Conservation (phyloP, 1,140 invertebrate species). For the Neodiprion lecontei region DNA sequence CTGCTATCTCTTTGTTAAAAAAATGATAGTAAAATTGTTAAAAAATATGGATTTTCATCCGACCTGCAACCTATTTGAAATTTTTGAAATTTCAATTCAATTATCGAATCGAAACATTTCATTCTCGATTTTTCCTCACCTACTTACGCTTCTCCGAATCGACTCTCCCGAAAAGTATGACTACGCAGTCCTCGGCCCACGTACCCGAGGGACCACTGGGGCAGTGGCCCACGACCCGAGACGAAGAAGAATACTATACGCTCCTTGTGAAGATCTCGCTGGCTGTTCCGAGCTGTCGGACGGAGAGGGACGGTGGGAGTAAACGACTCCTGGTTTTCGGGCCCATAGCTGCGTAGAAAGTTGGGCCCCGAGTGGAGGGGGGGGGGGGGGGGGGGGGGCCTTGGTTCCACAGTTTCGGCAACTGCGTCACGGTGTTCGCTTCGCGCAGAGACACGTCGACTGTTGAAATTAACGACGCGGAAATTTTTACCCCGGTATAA, state of each 20-base stretch:
- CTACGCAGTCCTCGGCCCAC: background rate
- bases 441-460: constrained; percentile 33
- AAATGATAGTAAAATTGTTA: no score
- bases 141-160: constrained; percentile 42
- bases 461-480: no score
- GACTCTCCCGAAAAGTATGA: constrained; percentile 46
- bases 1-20: no score
- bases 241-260: background rate
- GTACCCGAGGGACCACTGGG: background rate
- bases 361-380: constrained; percentile 31
- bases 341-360: constrained; percentile 45
- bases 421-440: constrained; percentile 47
- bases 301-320: background rate
- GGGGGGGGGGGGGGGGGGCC: constrained; percentile 31
- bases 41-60: no score
- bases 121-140: constrained; percentile 38
- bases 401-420: constrained; percentile 44
- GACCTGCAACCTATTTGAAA: background rate
- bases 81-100: background rate
- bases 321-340: constrained; percentile 31
- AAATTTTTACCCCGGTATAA: constrained; percentile 11
- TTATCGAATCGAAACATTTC: constrained; percentile 24
- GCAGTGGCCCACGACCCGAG: background rate
- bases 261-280: no score
- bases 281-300: background rate